phyloP scores from a whole-genome alignment of 2,113 vertebrate genomes.

The Hucho hucho region DNA sequence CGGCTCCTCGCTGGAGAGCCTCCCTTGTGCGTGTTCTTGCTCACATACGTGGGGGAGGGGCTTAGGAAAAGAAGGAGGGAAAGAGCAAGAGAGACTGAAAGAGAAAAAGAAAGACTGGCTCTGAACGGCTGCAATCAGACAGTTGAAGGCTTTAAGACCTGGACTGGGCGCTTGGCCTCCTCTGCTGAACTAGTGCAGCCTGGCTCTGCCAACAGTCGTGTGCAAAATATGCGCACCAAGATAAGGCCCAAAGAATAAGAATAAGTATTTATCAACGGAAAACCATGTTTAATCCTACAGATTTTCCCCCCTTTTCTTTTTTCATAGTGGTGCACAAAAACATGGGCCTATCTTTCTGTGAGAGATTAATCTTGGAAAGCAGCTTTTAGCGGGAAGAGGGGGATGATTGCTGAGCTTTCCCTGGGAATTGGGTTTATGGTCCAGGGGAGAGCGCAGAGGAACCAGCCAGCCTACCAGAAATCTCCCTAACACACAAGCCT shows the following conservation, averaged over 20 bases:
- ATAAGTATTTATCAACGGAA: slow-evolving; percentile 75
- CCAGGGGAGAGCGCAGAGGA: slow-evolving; percentile 42
- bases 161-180: too few relatives aligned
- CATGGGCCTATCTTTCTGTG: slow-evolving; percentile 45
- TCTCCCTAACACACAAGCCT: slow-evolving; percentile 38
- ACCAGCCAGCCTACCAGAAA: slow-evolving; percentile 45
- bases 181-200: slow-evolving; percentile 2
- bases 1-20: slow-evolving; percentile 46
- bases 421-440: slow-evolving; percentile 64
- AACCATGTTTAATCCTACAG: slow-evolving; percentile 73
- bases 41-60: slow-evolving; percentile 25
- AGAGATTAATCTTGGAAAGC: slow-evolving; percentile 74
- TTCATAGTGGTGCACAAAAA: slow-evolving; percentile 36
- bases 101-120: background rate
- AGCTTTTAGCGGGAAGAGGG: slow-evolving; percentile 65
- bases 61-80: background rate
- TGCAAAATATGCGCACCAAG: slow-evolving; percentile 65
- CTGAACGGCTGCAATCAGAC: slow-evolving; percentile 24
- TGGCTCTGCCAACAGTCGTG: slow-evolving; percentile 32
- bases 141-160: too few relatives aligned
- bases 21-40: slow-evolving; percentile 19
- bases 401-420: slow-evolving; percentile 68
- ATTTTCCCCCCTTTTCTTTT: slow-evolving; percentile 46
- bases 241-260: slow-evolving; percentile 67
- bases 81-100: slow-evolving; percentile 2